Conservation (phyloP, 2,888 invertebrate genomes). For the Netelia inedita region DNA sequence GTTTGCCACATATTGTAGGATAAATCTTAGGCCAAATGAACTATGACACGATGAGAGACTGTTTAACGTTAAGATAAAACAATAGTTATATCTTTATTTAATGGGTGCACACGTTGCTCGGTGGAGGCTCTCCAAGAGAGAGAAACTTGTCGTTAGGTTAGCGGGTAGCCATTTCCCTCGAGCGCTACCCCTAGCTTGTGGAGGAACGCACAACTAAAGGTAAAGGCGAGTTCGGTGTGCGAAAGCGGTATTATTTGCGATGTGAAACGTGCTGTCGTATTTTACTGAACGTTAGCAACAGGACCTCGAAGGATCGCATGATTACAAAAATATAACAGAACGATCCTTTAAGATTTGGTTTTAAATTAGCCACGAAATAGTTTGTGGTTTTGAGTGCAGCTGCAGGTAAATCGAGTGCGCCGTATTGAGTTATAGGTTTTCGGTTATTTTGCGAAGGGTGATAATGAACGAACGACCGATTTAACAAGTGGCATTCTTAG, state of each 20-base stretch:
- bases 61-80: no score
- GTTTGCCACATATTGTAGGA: neutral
- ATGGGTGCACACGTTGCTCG: no score
- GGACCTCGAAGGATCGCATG: conserved; percentile 46
- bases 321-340: conserved; percentile 13
- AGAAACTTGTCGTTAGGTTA: no score
- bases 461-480: neutral
- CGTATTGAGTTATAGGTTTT: neutral
- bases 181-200: no score
- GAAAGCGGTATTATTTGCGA: neutral
- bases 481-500: neutral
- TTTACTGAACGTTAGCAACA: conserved; percentile 60
- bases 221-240: no score
- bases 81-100: no score
- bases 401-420: conserved; percentile 36
- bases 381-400: conserved; percentile 27
- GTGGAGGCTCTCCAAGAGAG: no score
- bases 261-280: conserved; percentile 32
- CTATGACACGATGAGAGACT: no score
- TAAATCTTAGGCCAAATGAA: neutral
- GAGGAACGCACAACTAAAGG: no score
- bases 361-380: conserved; percentile 4
- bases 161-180: no score
- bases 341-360: conserved; percentile 20
- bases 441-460: neutral